A percentile compares a stretch with the other conserved stretches of the same genome.
Evolutionary conservation across 2,888 invertebrate species (phyloP).

Genomic region (Lithophane ornitopus): DNA sequence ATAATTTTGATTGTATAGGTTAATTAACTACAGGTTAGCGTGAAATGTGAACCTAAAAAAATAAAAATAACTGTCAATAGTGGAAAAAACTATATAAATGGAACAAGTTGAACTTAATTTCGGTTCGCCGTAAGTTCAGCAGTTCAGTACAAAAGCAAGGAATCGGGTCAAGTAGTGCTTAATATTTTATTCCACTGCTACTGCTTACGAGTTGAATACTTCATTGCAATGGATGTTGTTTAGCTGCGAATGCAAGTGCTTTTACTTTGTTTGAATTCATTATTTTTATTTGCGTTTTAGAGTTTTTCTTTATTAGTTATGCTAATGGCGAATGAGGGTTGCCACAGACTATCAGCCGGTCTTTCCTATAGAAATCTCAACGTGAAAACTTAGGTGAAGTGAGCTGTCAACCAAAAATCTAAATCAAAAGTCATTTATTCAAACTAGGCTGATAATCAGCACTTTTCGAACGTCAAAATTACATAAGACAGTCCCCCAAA

Average conservation of each 20-base stretch:
- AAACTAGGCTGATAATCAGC: too few species aligned
- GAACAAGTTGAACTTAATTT: conserved; percentile 35
- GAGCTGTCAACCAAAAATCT: too few species aligned
- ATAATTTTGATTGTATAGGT: background rate
- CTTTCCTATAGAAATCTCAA: too few species aligned
- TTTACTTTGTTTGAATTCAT: conserved; percentile 18
- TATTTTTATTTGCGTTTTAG: background rate
- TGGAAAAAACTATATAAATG: background rate
- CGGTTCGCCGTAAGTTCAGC: conserved; percentile 26
- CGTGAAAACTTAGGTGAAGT: too few species aligned
- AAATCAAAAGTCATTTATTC: too few species aligned
- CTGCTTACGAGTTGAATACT: conserved; percentile 65
- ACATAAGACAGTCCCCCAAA: too few species aligned
- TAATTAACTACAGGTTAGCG: background rate
- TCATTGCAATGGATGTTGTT: conserved; percentile 48
- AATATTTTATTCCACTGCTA: conserved; percentile 65
- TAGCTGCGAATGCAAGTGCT: conserved; percentile 37
- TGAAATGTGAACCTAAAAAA: background rate
- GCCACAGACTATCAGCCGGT: background rate
- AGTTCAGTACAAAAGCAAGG: conserved; percentile 42
- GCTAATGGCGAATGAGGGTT: background rate
- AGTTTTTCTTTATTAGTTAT: background rate
- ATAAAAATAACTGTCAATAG: background rate
- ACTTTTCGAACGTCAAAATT: too few species aligned
- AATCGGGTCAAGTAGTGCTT: conserved; percentile 60